Evolutionary conservation across 1,140 invertebrate species (phyloP).

Genomic region (Drosophila cardini): DNA sequence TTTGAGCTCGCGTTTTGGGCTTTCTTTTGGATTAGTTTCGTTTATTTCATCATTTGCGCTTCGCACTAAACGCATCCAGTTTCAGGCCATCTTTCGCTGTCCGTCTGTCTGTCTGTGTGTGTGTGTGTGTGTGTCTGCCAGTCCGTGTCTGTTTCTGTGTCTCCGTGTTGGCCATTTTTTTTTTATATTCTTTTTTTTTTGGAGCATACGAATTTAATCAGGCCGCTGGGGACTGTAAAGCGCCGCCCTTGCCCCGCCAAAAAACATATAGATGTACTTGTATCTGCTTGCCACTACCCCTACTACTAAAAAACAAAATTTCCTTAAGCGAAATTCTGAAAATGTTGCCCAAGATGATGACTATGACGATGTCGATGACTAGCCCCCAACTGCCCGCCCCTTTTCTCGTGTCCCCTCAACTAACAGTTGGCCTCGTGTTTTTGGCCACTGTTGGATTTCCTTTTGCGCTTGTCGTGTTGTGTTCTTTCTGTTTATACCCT

Average conservation of each 20-base stretch:
- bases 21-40: conserved; percentile 82
- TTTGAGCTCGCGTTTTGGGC: conserved; percentile 60
- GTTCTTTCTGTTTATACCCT: conserved; percentile 43
- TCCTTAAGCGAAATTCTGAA: conserved; percentile 66
- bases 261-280: conserved; percentile 25
- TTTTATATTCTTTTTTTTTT: conserved; percentile 11
- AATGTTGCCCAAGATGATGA: conserved; percentile 68
- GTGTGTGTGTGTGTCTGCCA: not conserved
- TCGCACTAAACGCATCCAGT: conserved; percentile 75
- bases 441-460: conserved; percentile 60
- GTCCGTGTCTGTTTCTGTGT: conserved; percentile 7
- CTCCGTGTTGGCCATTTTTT: conserved; percentile 28
- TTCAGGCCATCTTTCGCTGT: conserved; percentile 21
- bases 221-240: conserved; percentile 81
- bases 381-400: conserved; percentile 25
- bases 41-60: conserved; percentile 81
- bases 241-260: conserved; percentile 38
- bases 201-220: conserved; percentile 75
- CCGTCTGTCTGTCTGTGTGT: conserved; percentile 22
- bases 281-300: not conserved
- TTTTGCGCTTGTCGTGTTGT: conserved; percentile 50
- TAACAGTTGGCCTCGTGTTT: conserved; percentile 38
- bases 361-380: conserved; percentile 69
- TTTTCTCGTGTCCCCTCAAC: conserved; percentile 2
- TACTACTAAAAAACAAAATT: conserved; percentile 55